A percentile compares a stretch with the other conserved stretches of the same genome.
Evolutionary conservation across 2,888 invertebrate species (phyloP).

Genomic region (Scrobipalpa costella): DNA sequence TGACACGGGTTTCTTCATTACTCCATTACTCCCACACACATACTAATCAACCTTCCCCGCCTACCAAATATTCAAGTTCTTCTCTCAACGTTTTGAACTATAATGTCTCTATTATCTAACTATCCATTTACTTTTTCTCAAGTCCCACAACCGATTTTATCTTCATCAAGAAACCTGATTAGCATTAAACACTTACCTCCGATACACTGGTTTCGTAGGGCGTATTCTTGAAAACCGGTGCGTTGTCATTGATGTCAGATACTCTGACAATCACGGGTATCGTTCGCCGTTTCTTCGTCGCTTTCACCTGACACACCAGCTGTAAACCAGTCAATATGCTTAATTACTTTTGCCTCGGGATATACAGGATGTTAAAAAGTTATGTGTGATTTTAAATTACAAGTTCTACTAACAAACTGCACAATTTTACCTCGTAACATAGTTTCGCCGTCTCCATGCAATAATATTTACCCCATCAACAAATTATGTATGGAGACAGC

Average conservation of each 20-base stretch:
- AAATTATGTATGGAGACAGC: no score
- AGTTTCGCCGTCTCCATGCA: no score
- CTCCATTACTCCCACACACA: no score
- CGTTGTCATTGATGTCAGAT: constrained; percentile 95
- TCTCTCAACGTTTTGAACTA: no score
- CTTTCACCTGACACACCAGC: constrained; percentile 91
- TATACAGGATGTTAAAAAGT: no score
- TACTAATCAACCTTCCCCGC: no score
- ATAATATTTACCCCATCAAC: no score
- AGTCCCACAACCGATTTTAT: not conserved
- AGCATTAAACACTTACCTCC: constrained; percentile 82
- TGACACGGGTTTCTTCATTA: no score
- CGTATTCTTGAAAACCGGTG: constrained; percentile 90
- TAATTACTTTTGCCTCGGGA: constrained; percentile 23
- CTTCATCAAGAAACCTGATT: not conserved
- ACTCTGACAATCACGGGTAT: constrained; percentile 94
- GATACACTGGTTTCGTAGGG: constrained; percentile 92
- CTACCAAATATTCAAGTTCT: no score
- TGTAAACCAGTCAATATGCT: constrained; percentile 63
- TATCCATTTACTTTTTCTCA: not conserved
- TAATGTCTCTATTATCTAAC: not conserved
- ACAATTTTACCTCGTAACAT: no score
- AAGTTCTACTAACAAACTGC: no score
- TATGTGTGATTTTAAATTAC: no score
- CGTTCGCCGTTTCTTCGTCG: constrained; percentile 89